phyloP scores from a whole-genome alignment of 1,140 invertebrate genomes.

The Charaxes varanes region DNA sequence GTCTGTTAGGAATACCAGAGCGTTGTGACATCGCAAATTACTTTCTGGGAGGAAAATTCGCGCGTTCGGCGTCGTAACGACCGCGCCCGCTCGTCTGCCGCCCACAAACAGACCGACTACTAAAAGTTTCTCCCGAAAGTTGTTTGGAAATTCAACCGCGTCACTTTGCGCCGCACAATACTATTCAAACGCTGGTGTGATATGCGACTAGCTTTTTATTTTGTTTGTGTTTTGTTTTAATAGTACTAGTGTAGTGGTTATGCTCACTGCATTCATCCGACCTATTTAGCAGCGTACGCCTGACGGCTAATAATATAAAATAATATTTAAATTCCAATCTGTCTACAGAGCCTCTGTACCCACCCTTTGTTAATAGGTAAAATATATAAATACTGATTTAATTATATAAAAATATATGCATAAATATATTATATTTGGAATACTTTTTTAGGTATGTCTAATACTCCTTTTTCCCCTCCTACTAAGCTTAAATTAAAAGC shows the following conservation, averaged over 20 bases:
- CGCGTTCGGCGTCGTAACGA: conserved; percentile 44
- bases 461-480: too few species aligned
- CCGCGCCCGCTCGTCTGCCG: conserved; percentile 22
- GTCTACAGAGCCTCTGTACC: too few species aligned
- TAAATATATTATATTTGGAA: too few species aligned
- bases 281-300: too few species aligned
- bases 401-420: too few species aligned
- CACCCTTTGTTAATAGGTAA: too few species aligned
- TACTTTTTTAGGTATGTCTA: too few species aligned
- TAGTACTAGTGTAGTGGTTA: not conserved
- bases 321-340: too few species aligned
- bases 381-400: too few species aligned
- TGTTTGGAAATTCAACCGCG: conserved; percentile 30
- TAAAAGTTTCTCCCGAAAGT: conserved; percentile 56
- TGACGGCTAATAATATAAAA: too few species aligned
- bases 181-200: conserved; percentile 24
- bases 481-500: too few species aligned
- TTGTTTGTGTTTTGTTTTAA: not conserved
- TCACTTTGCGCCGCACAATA: conserved; percentile 26
- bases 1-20: conserved; percentile 30
- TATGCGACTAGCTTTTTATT: conserved; percentile 15
- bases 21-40: conserved; percentile 59
- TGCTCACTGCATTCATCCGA: not conserved
- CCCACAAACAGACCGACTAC: conserved; percentile 50
- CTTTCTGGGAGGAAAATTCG: conserved; percentile 46